These are phyloP conservation scores for Kryptolebias marmoratus DNA, from an alignment of 2,113 vertebrate species.

Conservation along the genomic window DNA sequence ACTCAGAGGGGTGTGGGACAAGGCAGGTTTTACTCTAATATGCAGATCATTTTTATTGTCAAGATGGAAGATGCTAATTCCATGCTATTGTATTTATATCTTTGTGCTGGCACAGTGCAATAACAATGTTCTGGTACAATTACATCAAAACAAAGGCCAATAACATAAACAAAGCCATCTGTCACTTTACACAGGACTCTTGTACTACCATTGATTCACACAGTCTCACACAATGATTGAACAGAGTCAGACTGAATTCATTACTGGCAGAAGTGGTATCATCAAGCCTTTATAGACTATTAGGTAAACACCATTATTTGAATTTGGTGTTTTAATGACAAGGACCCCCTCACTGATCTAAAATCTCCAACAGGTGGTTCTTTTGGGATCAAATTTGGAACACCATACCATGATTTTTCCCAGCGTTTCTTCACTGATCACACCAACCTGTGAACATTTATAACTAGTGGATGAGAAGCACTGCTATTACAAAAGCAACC, in stretches of 20 bases:
- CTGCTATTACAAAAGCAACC: background rate
- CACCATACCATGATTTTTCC: no score
- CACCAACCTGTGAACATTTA: background rate
- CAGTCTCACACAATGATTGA: constrained; percentile 1
- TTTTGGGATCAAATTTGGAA: no score
- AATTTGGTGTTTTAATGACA: no score
- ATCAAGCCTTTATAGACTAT: background rate
- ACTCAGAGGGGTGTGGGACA: background rate
- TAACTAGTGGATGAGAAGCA: background rate
- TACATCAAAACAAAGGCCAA: constrained; percentile 29
- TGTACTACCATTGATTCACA: background rate
- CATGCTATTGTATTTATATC: constrained; percentile 16
- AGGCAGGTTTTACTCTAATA: background rate
- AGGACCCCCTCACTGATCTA: no score
- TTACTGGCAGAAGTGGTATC: background rate
- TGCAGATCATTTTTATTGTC: background rate
- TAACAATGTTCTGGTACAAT: constrained; percentile 2
- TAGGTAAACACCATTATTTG: no score
- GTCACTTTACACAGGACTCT: constrained; percentile 7
- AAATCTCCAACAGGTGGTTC: no score
- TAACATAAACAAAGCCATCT: constrained; percentile 26
- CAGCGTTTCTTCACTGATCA: background rate
- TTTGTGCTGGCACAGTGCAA: constrained; percentile 6
- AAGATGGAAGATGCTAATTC: constrained; percentile 13
- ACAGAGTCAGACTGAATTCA: constrained; percentile 16